A percentile compares a stretch with the other conserved stretches of the same genome.
These are phyloP conservation scores for Semnornis frantzii DNA, from an alignment of 2,113 vertebrate genomes.

Conservation along the genomic window DNA sequence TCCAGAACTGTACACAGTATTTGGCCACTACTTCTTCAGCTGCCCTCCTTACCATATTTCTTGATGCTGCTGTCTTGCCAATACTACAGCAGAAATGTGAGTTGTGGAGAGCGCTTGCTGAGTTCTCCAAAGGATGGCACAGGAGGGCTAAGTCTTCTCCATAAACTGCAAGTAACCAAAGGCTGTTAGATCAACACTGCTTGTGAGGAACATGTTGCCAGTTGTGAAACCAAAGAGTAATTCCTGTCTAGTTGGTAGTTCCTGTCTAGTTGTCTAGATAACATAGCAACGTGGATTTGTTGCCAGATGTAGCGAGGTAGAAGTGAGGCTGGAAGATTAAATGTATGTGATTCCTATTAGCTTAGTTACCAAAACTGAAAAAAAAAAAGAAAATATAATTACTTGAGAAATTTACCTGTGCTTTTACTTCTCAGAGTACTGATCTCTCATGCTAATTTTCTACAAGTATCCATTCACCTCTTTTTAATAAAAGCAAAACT, in stretches of 20 bases:
- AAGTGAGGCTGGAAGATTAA: background rate
- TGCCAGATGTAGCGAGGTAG: background rate
- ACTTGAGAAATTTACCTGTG: background rate
- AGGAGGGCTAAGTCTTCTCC: background rate
- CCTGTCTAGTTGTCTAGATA: background rate
- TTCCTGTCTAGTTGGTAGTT: background rate
- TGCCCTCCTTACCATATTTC: background rate
- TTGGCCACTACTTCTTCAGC: background rate
- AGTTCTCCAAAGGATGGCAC: background rate
- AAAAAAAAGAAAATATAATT: conserved; percentile 18
- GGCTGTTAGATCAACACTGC: background rate
- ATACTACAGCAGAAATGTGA: background rate
- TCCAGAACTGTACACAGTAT: too few species aligned
- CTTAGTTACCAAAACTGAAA: background rate
- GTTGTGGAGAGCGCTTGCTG: background rate
- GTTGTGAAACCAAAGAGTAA: background rate
- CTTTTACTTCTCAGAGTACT: background rate
- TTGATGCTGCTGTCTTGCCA: background rate
- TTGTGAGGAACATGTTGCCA: background rate
- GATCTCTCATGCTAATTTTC: background rate
- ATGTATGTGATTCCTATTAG: background rate
- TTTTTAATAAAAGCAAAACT: background rate
- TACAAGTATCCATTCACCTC: background rate
- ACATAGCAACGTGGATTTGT: background rate
- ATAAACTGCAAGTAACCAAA: background rate